Base-by-base conservation (phyloP, 2,888 invertebrate species). In the Lepidochitona cinerea region DNA sequence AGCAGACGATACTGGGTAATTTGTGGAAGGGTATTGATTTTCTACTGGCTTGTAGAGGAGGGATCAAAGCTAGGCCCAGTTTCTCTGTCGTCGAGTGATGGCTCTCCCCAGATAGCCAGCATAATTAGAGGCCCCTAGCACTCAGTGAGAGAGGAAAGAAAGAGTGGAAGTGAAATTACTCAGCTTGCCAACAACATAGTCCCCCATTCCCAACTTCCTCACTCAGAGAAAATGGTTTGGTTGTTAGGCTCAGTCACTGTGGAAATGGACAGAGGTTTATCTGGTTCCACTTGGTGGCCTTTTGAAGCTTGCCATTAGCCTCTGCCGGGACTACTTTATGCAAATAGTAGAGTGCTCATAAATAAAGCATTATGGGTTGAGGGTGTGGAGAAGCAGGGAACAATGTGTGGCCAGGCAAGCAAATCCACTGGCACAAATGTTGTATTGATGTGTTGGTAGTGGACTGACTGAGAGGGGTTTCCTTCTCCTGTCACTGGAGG, bases 281-380 rank as follows among this genome's bases (percentile, higher is more conserved):
- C 59, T 59, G 23, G 59, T 59, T 59, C 59, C 59, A 59, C 59
- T 59, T 29, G 23, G 59, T 59, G 59, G 59, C 59, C 59, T 59
- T 59, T 59, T 59, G 59, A 29, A 59, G 26, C 59, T 59, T 59
- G 59, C 59, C 59, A 59, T 59, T 59, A 59, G 59, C 59, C 59
- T 59, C 59, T 59, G 59, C 59, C 59, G 59, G 59, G 59, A 59
- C 59, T 59, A 59, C 59, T 59, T 59, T 59, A 59, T 59, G 59
- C 59, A 59, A 59, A 59, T 59, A 59, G 26, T 59, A 32, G 14
- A 4, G 26, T 26, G 59, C 59, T 59, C 59, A 59, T 59, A 59
- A 59, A 59, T 59, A 59, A 59, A 59, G 26, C 59, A 59, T 59
- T 59, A 59, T 59, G 29, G 59, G 59, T 59, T 4, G 29, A 29